phyloP scores from a whole-genome alignment of 2,113 vertebrate genomes.

The Hypanus sabinus region DNA sequence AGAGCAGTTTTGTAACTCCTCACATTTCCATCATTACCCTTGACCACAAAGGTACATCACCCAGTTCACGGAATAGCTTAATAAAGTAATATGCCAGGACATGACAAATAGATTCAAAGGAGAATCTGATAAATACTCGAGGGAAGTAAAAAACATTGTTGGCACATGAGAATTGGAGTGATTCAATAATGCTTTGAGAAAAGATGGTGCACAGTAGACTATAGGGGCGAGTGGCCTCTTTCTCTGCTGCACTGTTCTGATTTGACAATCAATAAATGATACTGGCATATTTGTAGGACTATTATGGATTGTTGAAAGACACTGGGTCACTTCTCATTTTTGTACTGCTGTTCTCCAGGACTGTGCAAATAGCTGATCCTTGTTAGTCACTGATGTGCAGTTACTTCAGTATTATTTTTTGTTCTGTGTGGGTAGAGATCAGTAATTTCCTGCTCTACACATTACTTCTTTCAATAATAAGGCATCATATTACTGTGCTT shows the following conservation, averaged over 20 bases:
- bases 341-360: background rate
- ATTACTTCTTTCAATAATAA: background rate
- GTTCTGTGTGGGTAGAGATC: background rate
- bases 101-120: background rate
- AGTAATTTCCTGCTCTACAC: background rate
- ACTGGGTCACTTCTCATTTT: background rate
- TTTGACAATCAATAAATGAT: background rate
- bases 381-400: too few relatives aligned
- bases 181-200: background rate
- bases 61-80: background rate
- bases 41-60: background rate
- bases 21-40: background rate
- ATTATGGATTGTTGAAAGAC: background rate
- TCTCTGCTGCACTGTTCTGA: too few relatives aligned
- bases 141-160: background rate
- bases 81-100: background rate
- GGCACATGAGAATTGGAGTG: background rate
- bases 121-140: background rate
- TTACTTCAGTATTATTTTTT: background rate
- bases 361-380: background rate
- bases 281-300: background rate
- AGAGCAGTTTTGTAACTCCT: background rate
- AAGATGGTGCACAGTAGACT: background rate
- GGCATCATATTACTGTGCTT: background rate
- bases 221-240: background rate